Conservation (phyloP, 2,113 vertebrate species). For the Scomber japonicus region DNA sequence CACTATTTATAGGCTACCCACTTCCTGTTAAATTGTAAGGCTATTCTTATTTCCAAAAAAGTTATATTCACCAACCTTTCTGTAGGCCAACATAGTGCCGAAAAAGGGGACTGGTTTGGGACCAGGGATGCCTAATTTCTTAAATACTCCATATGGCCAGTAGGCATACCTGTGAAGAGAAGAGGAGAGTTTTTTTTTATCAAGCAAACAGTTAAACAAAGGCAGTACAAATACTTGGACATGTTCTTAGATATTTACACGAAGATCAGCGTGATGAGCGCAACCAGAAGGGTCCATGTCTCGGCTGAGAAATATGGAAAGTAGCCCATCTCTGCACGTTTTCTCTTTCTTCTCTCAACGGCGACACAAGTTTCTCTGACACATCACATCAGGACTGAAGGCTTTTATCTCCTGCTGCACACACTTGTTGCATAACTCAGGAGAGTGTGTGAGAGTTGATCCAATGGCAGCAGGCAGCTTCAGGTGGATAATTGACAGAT, state of each 20-base stretch:
- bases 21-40: not conserved
- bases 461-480: not conserved
- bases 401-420: conserved; percentile 18
- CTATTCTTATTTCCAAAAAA: not conserved
- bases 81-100: conserved; percentile 68
- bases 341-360: not conserved
- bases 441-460: conserved; percentile 56
- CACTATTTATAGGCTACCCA: too few species aligned
- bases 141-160: conserved; percentile 81
- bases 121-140: conserved; percentile 84
- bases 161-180: conserved; percentile 57
- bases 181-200: not conserved
- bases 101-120: conserved; percentile 74
- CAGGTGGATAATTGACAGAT: conserved; percentile 25
- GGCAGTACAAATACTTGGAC: not conserved
- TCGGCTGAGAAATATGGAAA: conserved; percentile 58
- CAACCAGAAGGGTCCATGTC: conserved; percentile 77
- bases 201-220: not conserved
- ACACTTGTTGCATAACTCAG: not conserved
- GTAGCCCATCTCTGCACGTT: conserved; percentile 42
- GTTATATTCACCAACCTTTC: conserved; percentile 53
- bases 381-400: too few species aligned
- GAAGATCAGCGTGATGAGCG: conserved; percentile 67
- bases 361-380: not conserved
- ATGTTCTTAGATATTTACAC: conserved; percentile 60